Conservation (phyloP, 2,888 invertebrate genomes). For the Ctenicera cuprea region DNA sequence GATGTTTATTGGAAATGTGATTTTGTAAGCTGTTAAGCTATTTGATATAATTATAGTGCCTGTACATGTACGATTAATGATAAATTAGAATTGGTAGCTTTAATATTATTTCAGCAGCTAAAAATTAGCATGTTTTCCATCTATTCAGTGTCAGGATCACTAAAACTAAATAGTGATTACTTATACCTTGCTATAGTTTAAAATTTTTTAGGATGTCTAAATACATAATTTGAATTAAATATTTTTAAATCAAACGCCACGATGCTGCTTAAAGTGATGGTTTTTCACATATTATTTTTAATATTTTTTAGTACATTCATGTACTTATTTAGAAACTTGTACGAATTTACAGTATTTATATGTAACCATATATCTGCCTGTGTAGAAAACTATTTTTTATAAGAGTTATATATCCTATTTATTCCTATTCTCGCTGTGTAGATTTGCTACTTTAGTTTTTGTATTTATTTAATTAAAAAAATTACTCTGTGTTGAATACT, state of each 20-base stretch:
- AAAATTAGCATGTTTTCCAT: not conserved
- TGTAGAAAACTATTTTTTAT: slow-evolving; percentile 25
- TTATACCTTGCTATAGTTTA: too few relatives aligned
- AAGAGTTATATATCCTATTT: slow-evolving; percentile 7
- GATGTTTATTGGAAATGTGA: slow-evolving; percentile 24
- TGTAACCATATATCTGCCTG: slow-evolving; percentile 1
- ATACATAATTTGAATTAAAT: too few relatives aligned
- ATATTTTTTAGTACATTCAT: not conserved
- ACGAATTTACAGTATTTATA: slow-evolving; percentile 7
- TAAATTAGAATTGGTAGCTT: not conserved
- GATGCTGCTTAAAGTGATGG: not conserved
- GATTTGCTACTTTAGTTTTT: not conserved
- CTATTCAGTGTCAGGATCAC: too few relatives aligned
- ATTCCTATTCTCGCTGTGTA: not conserved
- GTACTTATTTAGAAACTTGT: slow-evolving; percentile 6
- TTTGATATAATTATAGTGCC: slow-evolving; percentile 37
- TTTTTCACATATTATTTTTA: not conserved
- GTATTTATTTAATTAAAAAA: too few relatives aligned
- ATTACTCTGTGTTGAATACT: too few relatives aligned
- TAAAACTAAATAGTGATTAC: too few relatives aligned
- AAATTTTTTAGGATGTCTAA: too few relatives aligned
- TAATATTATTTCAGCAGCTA: not conserved
- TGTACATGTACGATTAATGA: slow-evolving; percentile 11
- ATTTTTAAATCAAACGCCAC: too few relatives aligned
- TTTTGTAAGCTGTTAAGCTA: slow-evolving; percentile 31